Base-by-base conservation (phyloP, 1,140 invertebrate genomes). In the Hylyphantes graminicola region DNA sequence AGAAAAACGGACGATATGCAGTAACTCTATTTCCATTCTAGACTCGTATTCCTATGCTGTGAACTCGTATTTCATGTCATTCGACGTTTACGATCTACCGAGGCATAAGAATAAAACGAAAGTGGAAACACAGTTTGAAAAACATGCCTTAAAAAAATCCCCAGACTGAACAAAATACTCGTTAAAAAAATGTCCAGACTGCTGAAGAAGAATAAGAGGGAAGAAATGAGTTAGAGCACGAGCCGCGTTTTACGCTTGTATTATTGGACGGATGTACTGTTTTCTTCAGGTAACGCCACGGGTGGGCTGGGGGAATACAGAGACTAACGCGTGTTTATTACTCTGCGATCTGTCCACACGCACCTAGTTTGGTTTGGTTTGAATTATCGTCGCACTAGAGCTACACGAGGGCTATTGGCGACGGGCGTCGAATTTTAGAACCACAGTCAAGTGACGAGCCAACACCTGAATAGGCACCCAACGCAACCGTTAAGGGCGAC, bases 251-350 rank as follows among this genome's bases (percentile, higher is more conserved):
- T 77, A 48, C 63, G 59, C 35, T 57, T 59, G 59, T 55, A 51
- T 57, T 59, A 35, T n/a, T 74, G 19, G 72, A 63, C 74, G 35
- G 35, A 35, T 35, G 35, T 35, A 35, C 35, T 35, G 5, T 35
- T 35, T 35, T 35, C 35, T 35, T 35, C 35, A 35, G 35, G 35
- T 35, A 48, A 76, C 77, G 48, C 57, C 77, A 68, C 77, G 77
- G 77, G 77, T 79, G 77, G 77, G 51, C 77, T 55, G 13, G 50
- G n/a, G 35, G 35, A 35, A 35, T 1, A 5, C 5, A 35, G 35
- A 35, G 57, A 79, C 53, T 59, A 70, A 79, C 77, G 68, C 64
- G 77, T 79, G 65, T 79, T 68, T 79, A 79, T 79, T 68, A 54
- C 64, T 8, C 64, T 55, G n/a, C 64, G 48, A 79, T 79, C 77